Base-by-base conservation (phyloP, 2,888 invertebrate genomes). In the Alloplasta piceator region DNA sequence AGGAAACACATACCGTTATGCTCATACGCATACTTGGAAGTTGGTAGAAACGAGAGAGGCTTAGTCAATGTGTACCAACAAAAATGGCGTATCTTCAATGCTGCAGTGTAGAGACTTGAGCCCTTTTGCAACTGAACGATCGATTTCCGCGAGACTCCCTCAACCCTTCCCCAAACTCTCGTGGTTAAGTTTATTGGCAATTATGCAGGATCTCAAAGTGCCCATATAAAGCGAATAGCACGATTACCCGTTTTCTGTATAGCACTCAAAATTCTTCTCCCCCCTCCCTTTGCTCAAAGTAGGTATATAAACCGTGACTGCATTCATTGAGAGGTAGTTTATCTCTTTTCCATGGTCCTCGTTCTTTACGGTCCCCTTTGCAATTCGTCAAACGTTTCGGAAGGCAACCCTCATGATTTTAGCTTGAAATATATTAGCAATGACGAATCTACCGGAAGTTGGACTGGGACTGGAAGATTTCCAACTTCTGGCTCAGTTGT, bases 101-200 rank as follows among this genome's bases (percentile, higher is more conserved):
- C 26, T 26, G 26, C 26, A 26, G 26, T 26, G 26, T 26, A 2
- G 26, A 26, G 26, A 26, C 26, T 26, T 3, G 26, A 26, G 26
- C 26, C 26, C 26, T 26, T 26, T 26, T 26, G 26, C 26, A 26
- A 26, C 1, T 26, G 26, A 26, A 26, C 26, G 26, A 2, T 26
- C 26, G 26, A 26, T 26, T 26, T 26, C 26, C 26, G 26, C 26
- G 14, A 12, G 10, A 48, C 48, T 12, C 48, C 48, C 48, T 48
- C 1, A n/a, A 0, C 55, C 38, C 6, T 26, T 41, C 12, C 36
- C 36, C 74, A 14, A 56, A 79, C 63, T 68, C 72, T 55, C n/a
- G 71, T 68, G 67, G 43, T 63, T 12, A 76, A 76, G 72, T 80
- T 80, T 80, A 80, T 80, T 80, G 80, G 72, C 80, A 76, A 80